A percentile compares a stretch with the other conserved stretches of the same genome.
These are phyloP conservation scores for Andrena camellia DNA, from an alignment of 2,888 invertebrate genomes.

Conservation along the genomic window DNA sequence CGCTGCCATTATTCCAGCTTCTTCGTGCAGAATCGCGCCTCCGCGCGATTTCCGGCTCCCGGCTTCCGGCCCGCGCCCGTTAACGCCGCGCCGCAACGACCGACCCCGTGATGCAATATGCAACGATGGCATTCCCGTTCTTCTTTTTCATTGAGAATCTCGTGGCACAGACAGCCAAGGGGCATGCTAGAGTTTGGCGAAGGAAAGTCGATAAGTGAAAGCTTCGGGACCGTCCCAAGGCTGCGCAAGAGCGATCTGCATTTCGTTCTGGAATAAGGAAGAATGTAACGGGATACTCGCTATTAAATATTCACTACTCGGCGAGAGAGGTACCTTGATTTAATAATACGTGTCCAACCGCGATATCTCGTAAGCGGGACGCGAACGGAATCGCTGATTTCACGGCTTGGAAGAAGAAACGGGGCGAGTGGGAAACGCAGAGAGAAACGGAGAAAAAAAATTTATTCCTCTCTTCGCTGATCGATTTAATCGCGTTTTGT, in stretches of 20 bases:
- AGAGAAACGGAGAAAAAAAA: background rate
- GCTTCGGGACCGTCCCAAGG: too few relatives aligned
- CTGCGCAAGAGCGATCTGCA: too few relatives aligned
- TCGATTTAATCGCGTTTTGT: conserved; percentile 32
- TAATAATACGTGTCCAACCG: conserved; percentile 13
- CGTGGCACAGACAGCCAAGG: too few relatives aligned
- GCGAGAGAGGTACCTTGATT: background rate
- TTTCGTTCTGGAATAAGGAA: too few relatives aligned
- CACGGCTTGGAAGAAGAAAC: background rate
- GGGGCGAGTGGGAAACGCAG: background rate
- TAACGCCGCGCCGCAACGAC: background rate
- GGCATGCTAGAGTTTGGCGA: too few relatives aligned
- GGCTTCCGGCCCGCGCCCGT: background rate
- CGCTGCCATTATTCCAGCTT: conserved; percentile 23
- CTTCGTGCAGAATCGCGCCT: conserved; percentile 13
- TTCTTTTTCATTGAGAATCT: too few relatives aligned
- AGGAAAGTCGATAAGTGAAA: too few relatives aligned
- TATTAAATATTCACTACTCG: background rate
- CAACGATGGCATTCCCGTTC: too few relatives aligned
- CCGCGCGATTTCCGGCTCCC: background rate
- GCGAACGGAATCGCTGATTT: background rate
- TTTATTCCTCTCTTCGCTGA: conserved; percentile 26
- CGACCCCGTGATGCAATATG: too few relatives aligned
- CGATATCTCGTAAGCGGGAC: background rate
- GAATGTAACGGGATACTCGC: background rate